Conservation (phyloP, 2,113 vertebrate species). For the Eonycteris spelaea region DNA sequence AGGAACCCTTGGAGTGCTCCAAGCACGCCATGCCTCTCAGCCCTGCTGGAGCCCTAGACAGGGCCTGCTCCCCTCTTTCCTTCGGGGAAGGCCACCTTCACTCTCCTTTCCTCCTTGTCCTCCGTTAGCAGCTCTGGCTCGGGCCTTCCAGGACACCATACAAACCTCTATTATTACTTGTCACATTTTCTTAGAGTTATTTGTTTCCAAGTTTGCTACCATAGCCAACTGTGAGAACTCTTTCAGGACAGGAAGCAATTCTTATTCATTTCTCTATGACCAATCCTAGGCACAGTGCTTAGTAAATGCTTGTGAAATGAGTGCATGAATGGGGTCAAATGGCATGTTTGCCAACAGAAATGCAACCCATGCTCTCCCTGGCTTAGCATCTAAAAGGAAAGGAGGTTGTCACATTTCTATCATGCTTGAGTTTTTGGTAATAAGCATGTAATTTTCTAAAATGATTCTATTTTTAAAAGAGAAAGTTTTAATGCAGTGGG, state of each 20-base stretch:
- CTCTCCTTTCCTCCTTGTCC: neutral
- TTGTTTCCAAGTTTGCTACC: neutral
- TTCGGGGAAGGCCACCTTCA: neutral
- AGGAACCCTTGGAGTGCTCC: neutral
- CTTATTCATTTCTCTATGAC: neutral
- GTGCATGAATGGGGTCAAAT: neutral
- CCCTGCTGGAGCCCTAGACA: neutral
- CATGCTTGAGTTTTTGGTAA: neutral
- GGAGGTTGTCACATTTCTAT: neutral
- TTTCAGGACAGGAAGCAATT: constrained; percentile 1
- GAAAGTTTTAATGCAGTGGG: neutral
- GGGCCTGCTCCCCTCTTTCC: neutral
- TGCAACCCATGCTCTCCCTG: neutral
- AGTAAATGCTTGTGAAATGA: neutral
- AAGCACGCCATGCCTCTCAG: neutral
- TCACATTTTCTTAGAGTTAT: constrained; percentile 23
- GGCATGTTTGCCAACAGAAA: neutral
- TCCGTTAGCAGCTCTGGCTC: neutral
- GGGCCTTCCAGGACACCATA: neutral
- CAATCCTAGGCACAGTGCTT: neutral
- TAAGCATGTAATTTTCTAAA: neutral
- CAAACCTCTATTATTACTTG: neutral
- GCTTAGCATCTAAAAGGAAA: neutral
- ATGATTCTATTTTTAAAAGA: neutral
- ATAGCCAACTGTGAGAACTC: neutral